phyloP scores from a whole-genome alignment of 2,888 invertebrate genomes.

The Pantelozetes paolii region DNA sequence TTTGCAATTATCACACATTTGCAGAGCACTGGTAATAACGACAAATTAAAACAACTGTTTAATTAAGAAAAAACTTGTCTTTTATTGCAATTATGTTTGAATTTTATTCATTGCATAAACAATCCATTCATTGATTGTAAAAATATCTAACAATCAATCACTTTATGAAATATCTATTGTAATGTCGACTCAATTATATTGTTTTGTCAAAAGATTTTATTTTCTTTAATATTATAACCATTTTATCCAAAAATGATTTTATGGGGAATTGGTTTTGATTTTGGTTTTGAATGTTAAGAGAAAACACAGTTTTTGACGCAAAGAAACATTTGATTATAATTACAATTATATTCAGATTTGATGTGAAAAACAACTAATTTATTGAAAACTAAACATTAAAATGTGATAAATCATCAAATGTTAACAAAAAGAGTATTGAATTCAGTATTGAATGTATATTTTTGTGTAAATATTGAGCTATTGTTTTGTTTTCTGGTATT shows the following conservation, averaged over 20 bases:
- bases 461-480: not conserved
- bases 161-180: not conserved
- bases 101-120: not conserved
- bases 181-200: not conserved
- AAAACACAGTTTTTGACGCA: too few relatives aligned
- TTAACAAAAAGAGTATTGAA: not conserved
- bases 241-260: too few relatives aligned
- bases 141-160: too few relatives aligned
- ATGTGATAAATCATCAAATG: not conserved
- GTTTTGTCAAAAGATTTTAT: not conserved
- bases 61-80: constrained; percentile 6
- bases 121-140: not conserved
- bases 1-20: constrained; percentile 11
- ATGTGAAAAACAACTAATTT: not conserved
- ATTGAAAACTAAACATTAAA: not conserved
- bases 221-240: not conserved
- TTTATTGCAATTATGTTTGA: not conserved
- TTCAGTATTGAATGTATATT: constrained; percentile 8
- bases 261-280: too few relatives aligned
- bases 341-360: not conserved
- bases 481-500: not conserved
- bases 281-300: too few relatives aligned
- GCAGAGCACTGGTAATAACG: not conserved
- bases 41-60: constrained; percentile 17
- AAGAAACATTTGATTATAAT: not conserved